These are phyloP conservation scores for Eonycteris spelaea DNA, from an alignment of 2,113 vertebrate genomes.

Conservation along the genomic window DNA sequence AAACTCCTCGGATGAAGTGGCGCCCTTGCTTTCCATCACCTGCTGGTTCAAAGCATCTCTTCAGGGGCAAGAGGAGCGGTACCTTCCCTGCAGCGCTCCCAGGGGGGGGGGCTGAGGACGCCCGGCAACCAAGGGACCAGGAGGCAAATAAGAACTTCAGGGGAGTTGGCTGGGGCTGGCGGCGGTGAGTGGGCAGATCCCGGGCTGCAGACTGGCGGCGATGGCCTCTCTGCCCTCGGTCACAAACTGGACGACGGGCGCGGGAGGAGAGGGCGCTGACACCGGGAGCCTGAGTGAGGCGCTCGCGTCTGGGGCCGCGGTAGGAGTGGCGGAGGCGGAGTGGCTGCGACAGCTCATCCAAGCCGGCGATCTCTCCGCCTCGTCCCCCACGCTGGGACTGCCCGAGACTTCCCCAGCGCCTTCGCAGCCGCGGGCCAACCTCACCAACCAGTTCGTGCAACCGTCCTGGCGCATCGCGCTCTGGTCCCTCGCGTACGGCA, in stretches of 20 bases:
- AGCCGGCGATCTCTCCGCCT: constrained; percentile 54
- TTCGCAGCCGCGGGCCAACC: constrained; percentile 73
- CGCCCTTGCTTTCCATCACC: background rate
- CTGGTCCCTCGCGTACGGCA: constrained; percentile 94
- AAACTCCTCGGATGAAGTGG: background rate
- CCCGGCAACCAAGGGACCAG: background rate
- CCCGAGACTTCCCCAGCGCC: background rate
- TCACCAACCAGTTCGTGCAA: constrained; percentile 93
- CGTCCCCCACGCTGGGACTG: background rate
- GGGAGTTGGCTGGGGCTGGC: background rate
- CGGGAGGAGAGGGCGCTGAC: background rate
- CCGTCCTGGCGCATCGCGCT: constrained; percentile 95
- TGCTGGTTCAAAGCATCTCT: background rate
- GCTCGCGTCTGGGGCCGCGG: background rate
- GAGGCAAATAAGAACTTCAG: background rate
- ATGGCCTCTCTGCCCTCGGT: constrained; percentile 69
- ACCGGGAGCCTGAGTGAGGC: constrained; percentile 60
- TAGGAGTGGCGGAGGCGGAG: fast-evolving
- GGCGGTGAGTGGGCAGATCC: background rate
- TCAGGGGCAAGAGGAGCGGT: background rate
- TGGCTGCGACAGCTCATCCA: constrained; percentile 23
- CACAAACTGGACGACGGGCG: constrained; percentile 34
- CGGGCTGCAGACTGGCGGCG: background rate
- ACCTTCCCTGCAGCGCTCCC: background rate
- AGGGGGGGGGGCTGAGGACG: background rate